These are phyloP conservation scores for Ranitomeya variabilis DNA, from an alignment of 2,113 vertebrate genomes.

Conservation along the genomic window DNA sequence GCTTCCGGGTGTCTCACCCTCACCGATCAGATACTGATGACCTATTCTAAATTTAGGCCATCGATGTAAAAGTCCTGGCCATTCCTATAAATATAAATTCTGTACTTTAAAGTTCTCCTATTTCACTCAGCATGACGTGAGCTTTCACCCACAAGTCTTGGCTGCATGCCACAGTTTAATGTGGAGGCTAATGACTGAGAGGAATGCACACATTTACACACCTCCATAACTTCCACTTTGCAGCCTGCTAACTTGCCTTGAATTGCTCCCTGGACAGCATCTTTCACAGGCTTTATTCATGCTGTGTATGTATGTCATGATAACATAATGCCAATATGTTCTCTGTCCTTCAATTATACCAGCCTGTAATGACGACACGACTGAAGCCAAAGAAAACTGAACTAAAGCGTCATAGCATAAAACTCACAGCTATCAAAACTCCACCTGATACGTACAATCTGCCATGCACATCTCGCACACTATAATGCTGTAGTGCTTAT, in stretches of 20 bases:
- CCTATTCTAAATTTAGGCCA: no score
- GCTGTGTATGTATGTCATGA: background rate
- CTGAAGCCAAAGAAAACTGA: no score
- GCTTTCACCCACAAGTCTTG: conserved; percentile 24
- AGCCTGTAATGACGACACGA: no score
- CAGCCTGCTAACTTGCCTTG: background rate
- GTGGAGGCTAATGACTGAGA: background rate
- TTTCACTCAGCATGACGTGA: conserved; percentile 21
- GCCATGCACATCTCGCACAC: no score
- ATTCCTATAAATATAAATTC: background rate
- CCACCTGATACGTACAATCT: no score
- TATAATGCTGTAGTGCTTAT: no score
- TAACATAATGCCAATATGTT: background rate
- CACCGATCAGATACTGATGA: no score
- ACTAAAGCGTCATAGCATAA: no score
- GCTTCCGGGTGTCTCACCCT: no score
- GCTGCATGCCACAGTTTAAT: conserved; percentile 14
- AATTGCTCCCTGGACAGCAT: background rate
- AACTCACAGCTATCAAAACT: no score
- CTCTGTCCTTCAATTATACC: no score
- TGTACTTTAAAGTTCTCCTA: background rate
- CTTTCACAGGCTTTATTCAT: background rate
- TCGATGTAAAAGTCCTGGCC: no score
- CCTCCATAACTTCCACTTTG: conserved; percentile 8
- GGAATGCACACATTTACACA: conserved; percentile 24